Percentiles rank a stretch among this genome's conserved stretches.
These are phyloP conservation scores for Petromus typicus DNA, from an alignment of 2,113 vertebrate species.

Conservation along the genomic window DNA sequence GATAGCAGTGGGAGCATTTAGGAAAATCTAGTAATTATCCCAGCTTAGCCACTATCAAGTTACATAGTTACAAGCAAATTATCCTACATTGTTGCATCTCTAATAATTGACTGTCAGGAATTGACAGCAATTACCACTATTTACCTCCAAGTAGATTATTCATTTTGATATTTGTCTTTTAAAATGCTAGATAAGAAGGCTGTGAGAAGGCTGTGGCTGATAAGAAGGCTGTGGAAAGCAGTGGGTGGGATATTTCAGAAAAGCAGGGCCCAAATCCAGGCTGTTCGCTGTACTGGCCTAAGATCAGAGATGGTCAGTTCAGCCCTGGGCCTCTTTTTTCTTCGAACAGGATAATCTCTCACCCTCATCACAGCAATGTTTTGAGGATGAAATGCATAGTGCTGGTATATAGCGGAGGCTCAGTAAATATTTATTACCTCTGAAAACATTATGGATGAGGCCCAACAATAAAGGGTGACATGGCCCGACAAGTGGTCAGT, in stretches of 20 bases:
- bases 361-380: background rate
- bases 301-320: slow-evolving; percentile 15
- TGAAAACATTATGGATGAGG: background rate
- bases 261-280: background rate
- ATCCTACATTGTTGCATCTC: slow-evolving; percentile 61
- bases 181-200: slow-evolving; percentile 51
- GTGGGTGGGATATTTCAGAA: background rate
- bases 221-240: slow-evolving; percentile 37
- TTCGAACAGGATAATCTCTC: background rate
- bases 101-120: slow-evolving; percentile 53
- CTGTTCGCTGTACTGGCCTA: slow-evolving; percentile 9
- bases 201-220: slow-evolving; percentile 22
- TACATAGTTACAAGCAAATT: slow-evolving; percentile 71
- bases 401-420: background rate
- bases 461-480: background rate
- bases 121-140: slow-evolving; percentile 66
- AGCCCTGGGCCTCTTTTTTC: background rate
- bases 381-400: background rate
- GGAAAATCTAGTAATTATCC: slow-evolving; percentile 74
- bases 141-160: slow-evolving; percentile 68
- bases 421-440: background rate
- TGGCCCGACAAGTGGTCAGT: background rate
- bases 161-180: slow-evolving; percentile 73
- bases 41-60: slow-evolving; percentile 63
- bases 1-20: slow-evolving; percentile 54